A percentile compares a stretch with the other conserved stretches of the same genome.
phyloP scores from a whole-genome alignment of 2,113 vertebrate species.

The Crotalus horridus region DNA sequence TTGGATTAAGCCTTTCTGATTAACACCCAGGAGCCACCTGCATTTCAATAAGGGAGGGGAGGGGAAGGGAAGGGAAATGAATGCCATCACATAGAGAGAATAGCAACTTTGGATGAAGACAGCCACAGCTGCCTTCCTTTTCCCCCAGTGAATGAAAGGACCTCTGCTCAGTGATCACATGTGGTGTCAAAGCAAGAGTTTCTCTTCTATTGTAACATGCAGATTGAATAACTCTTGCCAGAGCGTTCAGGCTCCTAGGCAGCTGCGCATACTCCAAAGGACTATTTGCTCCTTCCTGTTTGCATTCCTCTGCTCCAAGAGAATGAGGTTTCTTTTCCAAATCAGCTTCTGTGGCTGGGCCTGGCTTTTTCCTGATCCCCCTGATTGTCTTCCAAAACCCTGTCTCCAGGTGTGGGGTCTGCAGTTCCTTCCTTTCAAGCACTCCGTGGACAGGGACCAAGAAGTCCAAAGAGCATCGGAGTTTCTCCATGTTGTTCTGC shows the following conservation, averaged over 20 bases:
- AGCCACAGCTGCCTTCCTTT: slow-evolving; percentile 77
- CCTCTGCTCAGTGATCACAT: slow-evolving; percentile 76
- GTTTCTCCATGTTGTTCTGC: background rate
- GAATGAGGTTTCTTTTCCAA: slow-evolving; percentile 64
- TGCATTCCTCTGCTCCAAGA: slow-evolving; percentile 64
- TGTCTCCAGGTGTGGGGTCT: slow-evolving; percentile 51
- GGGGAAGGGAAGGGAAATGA: slow-evolving; percentile 48
- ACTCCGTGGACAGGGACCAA: background rate
- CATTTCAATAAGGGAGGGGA: slow-evolving; percentile 58
- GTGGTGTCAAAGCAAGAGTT: slow-evolving; percentile 74
- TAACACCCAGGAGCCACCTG: slow-evolving; percentile 77
- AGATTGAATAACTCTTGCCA: slow-evolving; percentile 71
- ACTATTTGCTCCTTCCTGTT: slow-evolving; percentile 70
- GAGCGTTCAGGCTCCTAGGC: slow-evolving; percentile 72
- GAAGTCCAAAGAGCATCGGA: background rate
- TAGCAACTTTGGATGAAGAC: slow-evolving; percentile 73
- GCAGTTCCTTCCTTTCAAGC: slow-evolving; percentile 9
- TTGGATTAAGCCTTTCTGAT: slow-evolving; percentile 63
- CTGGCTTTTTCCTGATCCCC: slow-evolving; percentile 59
- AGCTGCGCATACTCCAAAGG: slow-evolving; percentile 76
- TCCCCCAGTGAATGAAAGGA: slow-evolving; percentile 75
- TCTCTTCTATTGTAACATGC: slow-evolving; percentile 72
- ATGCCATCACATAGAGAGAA: slow-evolving; percentile 63
- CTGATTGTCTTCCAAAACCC: slow-evolving; percentile 45
- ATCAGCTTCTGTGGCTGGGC: slow-evolving; percentile 42